Percentiles rank a stretch among this genome's conserved stretches.
phyloP scores from a whole-genome alignment of 2,888 invertebrate genomes.

The Campopleginae sp. region DNA sequence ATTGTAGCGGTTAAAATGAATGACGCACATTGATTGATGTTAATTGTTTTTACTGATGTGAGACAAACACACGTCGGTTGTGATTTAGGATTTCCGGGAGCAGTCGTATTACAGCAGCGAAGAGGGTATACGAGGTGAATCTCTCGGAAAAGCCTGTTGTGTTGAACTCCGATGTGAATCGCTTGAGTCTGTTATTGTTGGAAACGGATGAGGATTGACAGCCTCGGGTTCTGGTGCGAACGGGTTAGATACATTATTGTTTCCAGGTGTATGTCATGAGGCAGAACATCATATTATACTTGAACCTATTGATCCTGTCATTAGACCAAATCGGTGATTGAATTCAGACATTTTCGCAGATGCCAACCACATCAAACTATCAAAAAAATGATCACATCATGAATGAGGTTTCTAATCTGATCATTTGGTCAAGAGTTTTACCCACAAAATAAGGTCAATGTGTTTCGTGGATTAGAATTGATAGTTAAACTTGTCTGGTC shows the following conservation, averaged over 20 bases:
- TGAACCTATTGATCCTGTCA: not conserved
- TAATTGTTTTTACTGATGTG: not conserved
- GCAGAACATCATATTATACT: not conserved
- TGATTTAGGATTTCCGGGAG: not conserved
- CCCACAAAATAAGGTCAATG: not conserved
- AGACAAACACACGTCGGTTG: not conserved
- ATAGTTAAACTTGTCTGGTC: not conserved
- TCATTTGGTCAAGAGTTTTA: not conserved
- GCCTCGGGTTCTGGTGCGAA: not conserved
- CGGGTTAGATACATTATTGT: not conserved
- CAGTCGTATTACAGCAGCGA: not conserved
- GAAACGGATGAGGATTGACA: not conserved
- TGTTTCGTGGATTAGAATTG: not conserved
- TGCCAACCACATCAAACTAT: not conserved
- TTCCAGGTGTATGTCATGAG: not conserved
- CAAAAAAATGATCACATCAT: not conserved
- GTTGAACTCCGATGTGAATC: not conserved
- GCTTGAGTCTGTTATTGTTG: not conserved
- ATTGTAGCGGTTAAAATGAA: not conserved
- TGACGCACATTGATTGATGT: not conserved
- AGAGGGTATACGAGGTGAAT: not conserved
- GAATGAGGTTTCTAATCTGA: not conserved
- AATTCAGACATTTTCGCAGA: not conserved
- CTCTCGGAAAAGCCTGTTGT: slow-evolving; percentile 6
- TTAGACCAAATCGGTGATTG: not conserved